Percentiles rank a stretch among this genome's conserved stretches.
Conservation (phyloP, 2,113 vertebrate genomes). For the Cebidichthys violaceus region DNA sequence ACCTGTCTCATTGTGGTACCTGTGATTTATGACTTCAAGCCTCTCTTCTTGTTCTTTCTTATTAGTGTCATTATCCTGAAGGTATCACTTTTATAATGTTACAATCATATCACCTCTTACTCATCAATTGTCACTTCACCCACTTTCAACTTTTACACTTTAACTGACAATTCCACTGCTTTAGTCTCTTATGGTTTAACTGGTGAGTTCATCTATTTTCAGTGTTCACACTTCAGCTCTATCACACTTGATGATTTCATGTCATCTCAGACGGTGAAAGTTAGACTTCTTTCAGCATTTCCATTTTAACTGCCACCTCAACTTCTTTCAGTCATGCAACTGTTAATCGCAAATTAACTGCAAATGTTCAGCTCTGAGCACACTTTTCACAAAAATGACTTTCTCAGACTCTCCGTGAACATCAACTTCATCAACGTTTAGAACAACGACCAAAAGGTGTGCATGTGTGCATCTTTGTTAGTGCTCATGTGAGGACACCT, state of each 20-base stretch:
- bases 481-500: conserved; percentile 54
- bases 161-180: not conserved
- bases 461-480: conserved; percentile 23
- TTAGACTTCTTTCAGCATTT: not conserved
- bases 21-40: conserved; percentile 1
- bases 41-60: not conserved
- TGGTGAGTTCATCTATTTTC: not conserved
- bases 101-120: conserved; percentile 2
- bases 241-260: accelerated
- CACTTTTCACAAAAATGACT: conserved; percentile 15
- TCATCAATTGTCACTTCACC: not conserved
- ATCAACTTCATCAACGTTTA: not conserved
- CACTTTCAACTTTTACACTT: not conserved
- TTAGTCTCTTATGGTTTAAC: not conserved
- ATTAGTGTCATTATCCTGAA: conserved; percentile 17
- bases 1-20: not conserved
- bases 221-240: not conserved
- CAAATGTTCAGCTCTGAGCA: not conserved
- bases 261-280: not conserved
- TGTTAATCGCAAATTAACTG: not conserved
- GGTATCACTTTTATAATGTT: not conserved
- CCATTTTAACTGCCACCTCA: not conserved
- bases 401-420: conserved; percentile 5
- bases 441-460: conserved; percentile 12
- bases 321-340: not conserved